Evolutionary conservation across 1,140 invertebrate genomes (phyloP).

Genomic region (Paraescarpia echinospica): DNA sequence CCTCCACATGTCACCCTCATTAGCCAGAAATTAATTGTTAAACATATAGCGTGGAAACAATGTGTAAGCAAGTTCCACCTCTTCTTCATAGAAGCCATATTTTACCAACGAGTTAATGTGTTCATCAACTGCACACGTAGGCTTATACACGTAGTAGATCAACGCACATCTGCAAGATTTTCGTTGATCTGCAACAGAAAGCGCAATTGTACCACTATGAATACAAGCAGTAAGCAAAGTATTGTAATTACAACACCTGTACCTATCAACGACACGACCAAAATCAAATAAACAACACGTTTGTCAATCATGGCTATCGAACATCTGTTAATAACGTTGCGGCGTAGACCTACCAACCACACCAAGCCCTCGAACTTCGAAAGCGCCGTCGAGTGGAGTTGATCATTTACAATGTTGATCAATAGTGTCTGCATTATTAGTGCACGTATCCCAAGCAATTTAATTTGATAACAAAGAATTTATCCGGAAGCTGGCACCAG

Average conservation of each 20-base stretch:
- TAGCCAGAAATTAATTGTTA: no score
- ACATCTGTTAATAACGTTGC: not conserved
- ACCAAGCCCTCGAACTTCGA: not conserved
- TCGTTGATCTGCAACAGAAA: no score
- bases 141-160: no score
- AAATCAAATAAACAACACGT: not conserved
- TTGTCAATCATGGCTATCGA: not conserved
- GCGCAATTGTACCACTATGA: no score
- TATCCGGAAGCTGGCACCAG: not conserved
- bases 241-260: not conserved
- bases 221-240: no score
- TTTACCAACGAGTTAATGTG: no score
- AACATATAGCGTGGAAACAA: no score
- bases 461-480: not conserved
- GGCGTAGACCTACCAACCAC: not conserved
- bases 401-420: not conserved
- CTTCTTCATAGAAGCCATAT: no score
- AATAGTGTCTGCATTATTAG: not conserved
- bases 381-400: not conserved
- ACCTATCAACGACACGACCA: not conserved
- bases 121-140: no score
- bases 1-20: no score
- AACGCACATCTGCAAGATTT: no score
- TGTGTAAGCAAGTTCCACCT: no score
- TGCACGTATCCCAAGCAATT: not conserved